These are phyloP conservation scores for Dinocampus coccinellae DNA, from an alignment of 2,888 invertebrate genomes.

Conservation along the genomic window DNA sequence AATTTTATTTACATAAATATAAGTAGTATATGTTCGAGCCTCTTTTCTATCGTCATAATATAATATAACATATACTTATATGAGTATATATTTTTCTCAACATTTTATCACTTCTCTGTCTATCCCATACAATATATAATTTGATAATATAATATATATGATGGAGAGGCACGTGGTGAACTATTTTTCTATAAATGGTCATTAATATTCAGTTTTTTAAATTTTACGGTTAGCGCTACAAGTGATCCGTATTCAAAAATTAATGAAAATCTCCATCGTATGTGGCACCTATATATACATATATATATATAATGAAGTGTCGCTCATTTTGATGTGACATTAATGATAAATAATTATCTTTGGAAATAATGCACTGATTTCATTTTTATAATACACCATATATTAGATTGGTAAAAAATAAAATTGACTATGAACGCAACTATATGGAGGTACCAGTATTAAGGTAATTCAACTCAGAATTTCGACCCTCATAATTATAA, in stretches of 20 bases:
- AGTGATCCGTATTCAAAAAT: conserved; percentile 41
- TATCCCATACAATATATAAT: too few species aligned
- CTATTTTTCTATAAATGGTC: conserved; percentile 38
- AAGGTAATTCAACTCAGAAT: conserved; percentile 31
- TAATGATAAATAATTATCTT: conserved; percentile 3
- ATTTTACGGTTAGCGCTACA: conserved; percentile 38
- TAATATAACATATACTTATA: too few species aligned
- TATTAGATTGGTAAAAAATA: not conserved
- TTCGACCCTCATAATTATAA: conserved; percentile 49
- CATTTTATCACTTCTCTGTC: too few species aligned
- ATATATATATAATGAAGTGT: conserved; percentile 6
- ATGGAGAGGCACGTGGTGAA: conserved; percentile 13
- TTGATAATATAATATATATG: not conserved
- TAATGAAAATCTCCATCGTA: conserved; percentile 40
- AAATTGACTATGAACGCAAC: conserved; percentile 46
- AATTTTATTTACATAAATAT: too few species aligned
- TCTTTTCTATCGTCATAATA: too few species aligned
- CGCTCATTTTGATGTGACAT: conserved; percentile 25
- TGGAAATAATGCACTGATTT: conserved; percentile 8
- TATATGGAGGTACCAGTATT: not conserved
- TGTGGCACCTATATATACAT: not conserved
- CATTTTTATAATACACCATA: not conserved
- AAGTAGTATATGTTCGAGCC: too few species aligned
- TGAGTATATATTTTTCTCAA: too few species aligned
- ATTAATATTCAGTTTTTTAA: conserved; percentile 52